phyloP scores from a whole-genome alignment of 2,797 vertebrate genomes.

The Apogon hyalosoma region DNA sequence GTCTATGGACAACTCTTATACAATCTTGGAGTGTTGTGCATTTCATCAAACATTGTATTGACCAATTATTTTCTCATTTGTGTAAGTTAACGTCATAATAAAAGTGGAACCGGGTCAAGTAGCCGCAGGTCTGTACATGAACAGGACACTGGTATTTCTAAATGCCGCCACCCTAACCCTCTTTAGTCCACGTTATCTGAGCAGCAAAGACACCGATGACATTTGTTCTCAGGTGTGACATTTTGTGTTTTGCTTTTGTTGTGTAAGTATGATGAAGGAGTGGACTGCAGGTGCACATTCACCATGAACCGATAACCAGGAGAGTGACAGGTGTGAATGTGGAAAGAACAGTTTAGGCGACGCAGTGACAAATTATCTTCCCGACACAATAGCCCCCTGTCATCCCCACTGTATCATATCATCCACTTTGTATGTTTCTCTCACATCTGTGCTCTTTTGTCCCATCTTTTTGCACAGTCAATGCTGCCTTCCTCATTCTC shows the following conservation, averaged over 20 bases:
- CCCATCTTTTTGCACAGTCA: background rate
- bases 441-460: background rate
- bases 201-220: background rate
- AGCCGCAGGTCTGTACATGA: too few relatives aligned
- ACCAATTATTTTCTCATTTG: too few relatives aligned
- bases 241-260: conserved; percentile 18
- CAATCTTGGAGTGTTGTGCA: too few relatives aligned
- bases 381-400: conserved; percentile 3
- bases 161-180: too few relatives aligned
- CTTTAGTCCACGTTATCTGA: too few relatives aligned
- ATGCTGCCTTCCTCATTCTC: background rate
- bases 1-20: too few relatives aligned
- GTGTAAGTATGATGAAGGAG: conserved; percentile 1
- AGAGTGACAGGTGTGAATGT: conserved; percentile 43
- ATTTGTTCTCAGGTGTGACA: conserved; percentile 17
- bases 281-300: conserved; percentile 31
- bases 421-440: background rate
- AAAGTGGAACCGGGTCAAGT: too few relatives aligned
- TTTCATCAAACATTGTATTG: too few relatives aligned
- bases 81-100: too few relatives aligned
- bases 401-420: conserved; percentile 15
- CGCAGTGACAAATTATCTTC: conserved; percentile 28
- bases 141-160: too few relatives aligned
- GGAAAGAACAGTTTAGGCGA: conserved; percentile 14
- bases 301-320: conserved; percentile 17